Base-by-base conservation (phyloP, 2,113 vertebrate species). In the Cyphomyrus plagiostoma region DNA sequence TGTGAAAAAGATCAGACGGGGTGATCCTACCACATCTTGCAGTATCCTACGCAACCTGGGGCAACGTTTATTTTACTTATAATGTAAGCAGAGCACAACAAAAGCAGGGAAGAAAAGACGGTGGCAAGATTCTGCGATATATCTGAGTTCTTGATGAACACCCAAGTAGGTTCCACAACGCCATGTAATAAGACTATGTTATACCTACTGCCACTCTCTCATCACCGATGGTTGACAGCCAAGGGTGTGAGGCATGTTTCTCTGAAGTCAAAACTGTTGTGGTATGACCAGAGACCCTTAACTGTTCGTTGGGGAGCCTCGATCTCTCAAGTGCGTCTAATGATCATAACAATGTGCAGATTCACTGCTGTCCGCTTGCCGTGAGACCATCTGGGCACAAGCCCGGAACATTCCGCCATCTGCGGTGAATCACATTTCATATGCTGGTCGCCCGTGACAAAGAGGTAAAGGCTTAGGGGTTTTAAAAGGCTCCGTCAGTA, bases 201-300 rank as follows among this genome's bases (percentile, higher is more conserved):
- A 42, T 21, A 82, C 46, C 74, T 82, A 19, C 70, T 53, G 9
- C 49, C 46, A 50, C 8, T 52, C 50, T 53, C 85, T 53, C 50
- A 26, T 86, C 84, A 35, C 19, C 19, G 26, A 77, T 89, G 88
- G 90, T 62, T 42, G 56, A 46, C 30, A 83, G 88, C 88, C 90
- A 89, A 82, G 62, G 88, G 83, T 89, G 10, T 19, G 23, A 89
- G 90, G 88, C 88, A 21, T 91, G 56, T 90, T 77, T 56, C 45
- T 80, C 39, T 89, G 30, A 88, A 52, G 26, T 89, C 39, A 86
- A 56, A 45, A 50, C 77, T 89, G 35, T 56, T 66, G 26, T 88
- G 42, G 49, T 86, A 90, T 19, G 83, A 80, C 82, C 87, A 85
- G 77, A 58, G 77, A 46, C 39, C 82, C 45, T 46, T 84, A 45